phyloP scores from a whole-genome alignment of 1,140 invertebrate genomes.

The Batillaria attramentaria region DNA sequence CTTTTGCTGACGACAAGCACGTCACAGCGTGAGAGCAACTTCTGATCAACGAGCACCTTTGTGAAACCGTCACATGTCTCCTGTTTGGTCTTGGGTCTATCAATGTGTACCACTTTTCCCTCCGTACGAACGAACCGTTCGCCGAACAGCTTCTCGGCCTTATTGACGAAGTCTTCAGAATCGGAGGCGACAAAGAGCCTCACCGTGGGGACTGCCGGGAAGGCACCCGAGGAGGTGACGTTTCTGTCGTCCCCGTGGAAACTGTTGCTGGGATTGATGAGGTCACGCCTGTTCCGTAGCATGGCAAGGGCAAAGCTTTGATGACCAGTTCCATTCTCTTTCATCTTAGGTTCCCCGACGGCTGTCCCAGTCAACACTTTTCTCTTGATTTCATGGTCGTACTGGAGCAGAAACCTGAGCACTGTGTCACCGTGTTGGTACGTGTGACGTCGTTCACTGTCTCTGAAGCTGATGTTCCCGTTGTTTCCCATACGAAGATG shows the following conservation, averaged over 20 bases:
- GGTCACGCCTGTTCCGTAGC: too few species aligned
- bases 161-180: conserved; percentile 17
- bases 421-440: conserved; percentile 1
- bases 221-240: too few species aligned
- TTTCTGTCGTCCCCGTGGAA: neutral
- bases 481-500: conserved; percentile 35
- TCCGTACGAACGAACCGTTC: neutral
- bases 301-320: too few species aligned
- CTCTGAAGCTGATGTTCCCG: neutral
- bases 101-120: conserved; percentile 32
- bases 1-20: conserved; percentile 32
- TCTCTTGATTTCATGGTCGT: neutral
- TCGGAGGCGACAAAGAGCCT: conserved; percentile 43
- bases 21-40: conserved; percentile 38
- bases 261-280: neutral
- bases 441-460: neutral
- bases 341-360: neutral
- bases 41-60: conserved; percentile 37
- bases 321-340: neutral
- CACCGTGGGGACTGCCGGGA: conserved; percentile 4
- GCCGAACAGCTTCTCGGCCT: conserved; percentile 24
- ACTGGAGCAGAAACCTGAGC: conserved; percentile 35
- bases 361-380: neutral
- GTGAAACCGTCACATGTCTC: conserved; percentile 30
- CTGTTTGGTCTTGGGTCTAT: neutral